These are phyloP conservation scores for Hydropsyche tenuis DNA, from an alignment of 1,140 invertebrate genomes.

Conservation along the genomic window DNA sequence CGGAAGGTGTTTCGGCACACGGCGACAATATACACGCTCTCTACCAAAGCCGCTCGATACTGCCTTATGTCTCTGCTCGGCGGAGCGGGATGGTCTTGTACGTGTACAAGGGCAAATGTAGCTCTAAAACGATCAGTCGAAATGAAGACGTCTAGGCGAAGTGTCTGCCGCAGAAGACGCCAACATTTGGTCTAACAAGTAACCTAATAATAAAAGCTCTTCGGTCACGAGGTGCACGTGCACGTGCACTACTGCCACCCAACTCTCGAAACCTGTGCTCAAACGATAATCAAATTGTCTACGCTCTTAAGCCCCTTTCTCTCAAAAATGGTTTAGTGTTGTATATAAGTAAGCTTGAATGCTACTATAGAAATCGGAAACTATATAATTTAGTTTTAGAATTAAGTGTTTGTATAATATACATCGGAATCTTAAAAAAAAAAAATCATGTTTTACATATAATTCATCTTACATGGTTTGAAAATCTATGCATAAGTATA, in stretches of 20 bases:
- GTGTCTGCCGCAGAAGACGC: constrained; percentile 36
- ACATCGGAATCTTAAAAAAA: no score
- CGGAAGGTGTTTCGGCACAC: constrained; percentile 32
- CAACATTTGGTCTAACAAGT: constrained; percentile 42
- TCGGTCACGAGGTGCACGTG: constrained; percentile 31
- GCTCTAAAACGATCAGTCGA: neutral
- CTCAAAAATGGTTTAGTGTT: constrained; percentile 5
- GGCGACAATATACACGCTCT: neutral
- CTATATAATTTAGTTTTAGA: no score
- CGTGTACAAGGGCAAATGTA: constrained; percentile 13
- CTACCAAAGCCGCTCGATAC: constrained; percentile 2
- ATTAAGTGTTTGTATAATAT: no score
- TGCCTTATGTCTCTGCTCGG: constrained; percentile 7
- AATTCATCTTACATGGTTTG: no score
- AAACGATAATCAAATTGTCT: constrained; percentile 38
- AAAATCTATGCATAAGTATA: no score
- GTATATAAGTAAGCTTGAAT: no score
- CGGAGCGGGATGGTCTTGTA: no score
- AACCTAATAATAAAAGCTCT: constrained; percentile 51
- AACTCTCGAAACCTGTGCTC: constrained; percentile 16
- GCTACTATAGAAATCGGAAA: no score
- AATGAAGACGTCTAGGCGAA: constrained; percentile 28
- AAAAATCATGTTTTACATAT: no score
- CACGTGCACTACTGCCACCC: constrained; percentile 31
- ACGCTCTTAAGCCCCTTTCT: constrained; percentile 11